Base-by-base conservation (phyloP, 2,113 vertebrate genomes). In the Pterophyllum scalare region DNA sequence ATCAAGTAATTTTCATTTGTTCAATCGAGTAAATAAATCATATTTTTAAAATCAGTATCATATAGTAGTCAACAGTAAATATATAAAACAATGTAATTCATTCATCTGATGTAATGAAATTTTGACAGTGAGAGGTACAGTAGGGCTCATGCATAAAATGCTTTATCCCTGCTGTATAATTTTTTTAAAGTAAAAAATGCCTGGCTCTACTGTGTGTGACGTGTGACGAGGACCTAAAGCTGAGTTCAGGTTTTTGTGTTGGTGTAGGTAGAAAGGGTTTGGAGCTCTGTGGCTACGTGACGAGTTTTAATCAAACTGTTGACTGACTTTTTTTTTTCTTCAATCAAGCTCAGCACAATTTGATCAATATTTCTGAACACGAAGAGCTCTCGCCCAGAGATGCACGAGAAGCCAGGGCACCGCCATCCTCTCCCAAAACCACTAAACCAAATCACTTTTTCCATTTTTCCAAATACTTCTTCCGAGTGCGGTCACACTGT, bases 381-480 rank as follows among this genome's bases (percentile, higher is more conserved):
- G 49, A 76, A 4, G 28, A 60, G 22, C 38, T 67, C 15, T 78
- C 1, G 7, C 62, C 43, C 72, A 75, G 4, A 81, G 57, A 74
- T 70, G 59, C 56, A 78, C 17, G 17, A 60, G 43, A 81, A 79
- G 75, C 31, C 59, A 79, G 56, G 77, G 59, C 11, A 76, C 22
- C 46, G 24, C 19, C 31, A 24, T 79, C 13, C 7, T 72, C 40
- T 35, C 5, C 8, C 31, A n/a, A 35, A 13, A 26, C 46, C 62
- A 79, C 28, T 8, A 3, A 59, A 75, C 26, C 19, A 4, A 72
- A 59, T 78, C 28, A 26, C 52, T 72, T 85, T 83, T 76, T 74
- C 49, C 38, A 81, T 70, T 59, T 87, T 58, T 81, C 40, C 26
- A 85, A 75, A 79, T 64, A 20, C 40, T 40, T 52, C 33, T 40